Evolutionary conservation across 2,888 invertebrate species (phyloP).

Genomic region (Amphipyra berbera): DNA sequence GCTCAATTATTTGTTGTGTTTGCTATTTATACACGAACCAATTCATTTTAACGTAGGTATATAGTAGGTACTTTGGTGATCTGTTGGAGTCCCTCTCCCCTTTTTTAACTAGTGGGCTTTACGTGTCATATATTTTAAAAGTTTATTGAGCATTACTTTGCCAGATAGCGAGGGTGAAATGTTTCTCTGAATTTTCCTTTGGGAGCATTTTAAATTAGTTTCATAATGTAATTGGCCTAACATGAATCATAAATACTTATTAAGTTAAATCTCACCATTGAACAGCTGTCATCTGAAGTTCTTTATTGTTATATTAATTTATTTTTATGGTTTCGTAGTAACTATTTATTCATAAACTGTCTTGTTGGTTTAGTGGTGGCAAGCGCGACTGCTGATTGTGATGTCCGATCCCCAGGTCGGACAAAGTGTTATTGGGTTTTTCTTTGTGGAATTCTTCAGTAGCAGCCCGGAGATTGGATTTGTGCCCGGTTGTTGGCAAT

Average conservation of each 20-base stretch:
- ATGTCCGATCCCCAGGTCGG: too few relatives aligned
- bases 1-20: conserved; percentile 10
- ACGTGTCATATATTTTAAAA: conserved; percentile 63
- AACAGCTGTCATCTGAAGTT: conserved; percentile 44
- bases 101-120: conserved; percentile 54
- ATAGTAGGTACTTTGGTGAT: conserved; percentile 22
- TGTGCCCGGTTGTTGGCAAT: too few relatives aligned
- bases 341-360: too few relatives aligned
- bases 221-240: conserved; percentile 48
- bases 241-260: conserved; percentile 54
- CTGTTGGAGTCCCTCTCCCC: conserved; percentile 40
- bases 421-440: too few relatives aligned
- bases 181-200: conserved; percentile 33
- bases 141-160: conserved; percentile 54
- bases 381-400: too few relatives aligned
- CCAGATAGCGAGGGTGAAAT: conserved; percentile 48
- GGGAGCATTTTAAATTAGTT: conserved; percentile 51
- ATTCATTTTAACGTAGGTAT: conserved; percentile 2
- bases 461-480: too few relatives aligned
- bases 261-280: conserved; percentile 46
- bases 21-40: conserved; percentile 2
- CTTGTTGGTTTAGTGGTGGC: too few relatives aligned
- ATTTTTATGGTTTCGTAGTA: conserved; percentile 3
- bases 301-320: conserved; percentile 24
- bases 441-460: too few relatives aligned